Evolutionary conservation across 2,113 vertebrate genomes (phyloP).

Genomic region (human (Homo sapiens)): GRCh38 chr3:148750001-148750500

Average conservation of each 20-base stretch:
- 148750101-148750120: not conserved
- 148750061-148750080: not conserved
- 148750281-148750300: not conserved
- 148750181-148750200: not conserved
- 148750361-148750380: not conserved
- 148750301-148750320: not conserved
- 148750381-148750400: not conserved
- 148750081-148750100: not conserved
- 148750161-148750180: slow-evolving; percentile 13
- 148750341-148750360: not conserved
- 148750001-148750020: slow-evolving; percentile 46
- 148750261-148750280: not conserved
- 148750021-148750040: not conserved
- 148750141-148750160: not conserved
- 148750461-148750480: not conserved
- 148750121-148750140: not conserved
- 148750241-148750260: not conserved
- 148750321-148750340: not conserved
- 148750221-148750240: not conserved
- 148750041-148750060: not conserved
- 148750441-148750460: not conserved
- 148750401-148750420: not conserved
- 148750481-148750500: not conserved
- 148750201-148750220: not conserved
- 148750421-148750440: not conserved